Conservation (phyloP, 2,113 vertebrate genomes). For the Halichoeres trimaculatus region DNA sequence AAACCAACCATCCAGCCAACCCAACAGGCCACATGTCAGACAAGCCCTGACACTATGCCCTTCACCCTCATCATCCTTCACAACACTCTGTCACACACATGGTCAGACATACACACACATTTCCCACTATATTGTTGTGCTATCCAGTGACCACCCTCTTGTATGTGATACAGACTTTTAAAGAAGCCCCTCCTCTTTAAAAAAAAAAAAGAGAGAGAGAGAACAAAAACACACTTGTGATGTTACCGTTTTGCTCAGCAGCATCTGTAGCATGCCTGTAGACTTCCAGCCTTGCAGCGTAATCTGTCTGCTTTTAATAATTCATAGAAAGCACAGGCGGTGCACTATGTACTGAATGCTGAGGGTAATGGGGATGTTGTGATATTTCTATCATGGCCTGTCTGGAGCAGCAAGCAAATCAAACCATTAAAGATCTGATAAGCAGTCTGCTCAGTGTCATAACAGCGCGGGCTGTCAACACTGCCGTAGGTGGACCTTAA, state of each 20-base stretch:
- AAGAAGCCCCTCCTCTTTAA: background rate
- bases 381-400: constrained; percentile 80
- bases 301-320: constrained; percentile 82
- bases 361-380: constrained; percentile 78
- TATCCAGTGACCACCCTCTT: background rate
- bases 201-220: constrained; percentile 26
- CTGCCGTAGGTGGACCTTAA: constrained; percentile 54
- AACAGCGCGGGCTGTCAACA: constrained; percentile 57
- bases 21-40: constrained; percentile 81
- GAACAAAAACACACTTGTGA: constrained; percentile 59
- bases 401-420: constrained; percentile 70
- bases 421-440: constrained; percentile 73
- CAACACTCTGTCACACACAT: constrained; percentile 37
- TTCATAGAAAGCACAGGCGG: constrained; percentile 74
- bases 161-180: constrained; percentile 28
- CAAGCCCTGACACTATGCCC: constrained; percentile 79
- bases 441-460: constrained; percentile 66
- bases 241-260: constrained; percentile 70
- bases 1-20: constrained; percentile 69
- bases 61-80: constrained; percentile 67
- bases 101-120: constrained; percentile 3
- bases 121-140: constrained; percentile 2
- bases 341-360: constrained; percentile 69
- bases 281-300: constrained; percentile 76
- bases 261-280: constrained; percentile 74